Evolutionary conservation across 1,140 invertebrate species (phyloP), one percentile per base, ranked within the genome.

Genomic region (Heliconius nattereri): DNA sequence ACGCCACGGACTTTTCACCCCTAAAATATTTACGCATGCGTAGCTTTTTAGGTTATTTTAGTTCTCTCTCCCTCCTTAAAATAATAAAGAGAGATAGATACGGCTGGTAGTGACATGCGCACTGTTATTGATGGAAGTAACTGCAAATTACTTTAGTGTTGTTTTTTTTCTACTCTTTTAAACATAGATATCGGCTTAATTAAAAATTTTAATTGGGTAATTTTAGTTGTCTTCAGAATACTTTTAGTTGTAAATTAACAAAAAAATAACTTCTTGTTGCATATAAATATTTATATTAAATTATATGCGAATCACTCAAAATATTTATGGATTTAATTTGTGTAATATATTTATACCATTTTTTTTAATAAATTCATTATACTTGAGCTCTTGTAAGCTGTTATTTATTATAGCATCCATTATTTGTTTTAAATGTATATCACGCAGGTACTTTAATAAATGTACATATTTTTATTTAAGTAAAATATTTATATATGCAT

Each of bases 81-180:
- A 29, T 23, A 60, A 80, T 79, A 89, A 86, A 85, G 86, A 84
- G 89, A 84, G 74, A 76, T 78, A 78, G 45, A 74, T 70, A 78
- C n/a, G n/a, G 1, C 19, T 26, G 73, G 80, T 45, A 79, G 82
- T 82, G 86, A 91, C 91, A 90, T 94, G 91, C 92, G 92, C 91
- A 92, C 84, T 93, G 87, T 89, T 94, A 94, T 94, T 92, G 92
- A 94, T 90, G 87, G 84, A 89, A 87, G 83, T 83, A 78, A 57
- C 26, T 66, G 23, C 0, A 66, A 29, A 23, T 66, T 16, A 66
- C 26, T 66, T 66, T 66, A 66, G 60, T 66, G 60, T 29, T 66
- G 26, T 66, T 66, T 66, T 29, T 26, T 66, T 66, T 66, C 60
- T 29, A 29, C 1, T 29, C 13, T 23, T 29, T 13, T 23, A 7